Base-by-base conservation (phyloP, 1,140 invertebrate genomes). In the Drosophila sucinea region DNA sequence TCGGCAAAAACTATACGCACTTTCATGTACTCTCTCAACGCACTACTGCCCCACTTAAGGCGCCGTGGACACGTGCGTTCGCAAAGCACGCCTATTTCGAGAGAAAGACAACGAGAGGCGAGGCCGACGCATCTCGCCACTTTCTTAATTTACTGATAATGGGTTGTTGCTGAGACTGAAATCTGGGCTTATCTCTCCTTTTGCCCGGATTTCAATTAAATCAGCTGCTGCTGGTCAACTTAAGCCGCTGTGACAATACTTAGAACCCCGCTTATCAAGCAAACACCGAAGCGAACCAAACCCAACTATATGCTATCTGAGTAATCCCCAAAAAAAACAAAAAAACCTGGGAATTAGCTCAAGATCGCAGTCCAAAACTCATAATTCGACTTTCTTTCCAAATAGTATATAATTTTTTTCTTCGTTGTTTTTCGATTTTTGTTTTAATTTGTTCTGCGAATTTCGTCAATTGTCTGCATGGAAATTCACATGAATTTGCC, bases 381-480 rank as follows among this genome's bases (percentile, higher is more conserved):
- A 56, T 35, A 62, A 73, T 62, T 51, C 27, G 64, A 65, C 35
- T 55, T 54, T 41, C 32, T 68, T 55, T 56, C 70, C 51, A 30
- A 63, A 30, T 71, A n/a, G n/a, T n/a, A 60, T 33, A 33, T 33
- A 33, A 11, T 11, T 51, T 51, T 27, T 27, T 0, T 27, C 10
- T 51, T 51, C 8, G 8, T 27, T 6, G 4, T 51, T 1, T 51
- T 51, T 17, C 7, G n/a, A 4, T 25, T 41, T 17, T 41, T 72
- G 79, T 64, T 83, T 83, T 67, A 81, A 81, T 87, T 77, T 44
- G 69, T 87, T 87, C 85, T 71, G 33, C 70, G 84, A 84, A 89
- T 77, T 73, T 65, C 11, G 10, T 11, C 41, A 38, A 63, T 67
- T 69, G 78, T 77, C 40, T 17, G 17, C 17, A 17, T 60, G 33